Percentiles rank a stretch among this genome's conserved stretches.
phyloP scores from a whole-genome alignment of 2,797 vertebrate genomes.

The Pogonophryne albipinna region DNA sequence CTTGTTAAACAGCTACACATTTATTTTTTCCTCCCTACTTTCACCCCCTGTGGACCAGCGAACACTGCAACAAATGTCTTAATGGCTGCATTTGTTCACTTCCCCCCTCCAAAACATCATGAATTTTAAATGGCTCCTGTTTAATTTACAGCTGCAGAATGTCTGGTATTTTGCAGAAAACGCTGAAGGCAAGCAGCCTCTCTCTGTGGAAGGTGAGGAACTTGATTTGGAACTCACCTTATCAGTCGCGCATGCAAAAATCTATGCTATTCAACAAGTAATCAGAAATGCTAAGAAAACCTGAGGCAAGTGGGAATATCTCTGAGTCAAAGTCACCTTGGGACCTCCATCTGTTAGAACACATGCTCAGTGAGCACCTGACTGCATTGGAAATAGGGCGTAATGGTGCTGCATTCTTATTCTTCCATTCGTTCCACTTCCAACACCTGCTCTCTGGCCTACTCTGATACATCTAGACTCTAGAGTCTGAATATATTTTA shows the following conservation, averaged over 20 bases:
- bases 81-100: constrained; percentile 67
- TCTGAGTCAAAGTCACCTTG: constrained; percentile 74
- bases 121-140: constrained; percentile 72
- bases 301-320: constrained; percentile 58
- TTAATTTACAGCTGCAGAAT: constrained; percentile 67
- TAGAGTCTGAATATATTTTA: constrained; percentile 2
- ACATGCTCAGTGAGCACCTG: constrained; percentile 64
- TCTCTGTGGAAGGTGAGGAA: constrained; percentile 43
- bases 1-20: constrained; percentile 28
- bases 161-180: constrained; percentile 57
- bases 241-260: constrained; percentile 41
- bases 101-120: constrained; percentile 46
- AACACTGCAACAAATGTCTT: constrained; percentile 66
- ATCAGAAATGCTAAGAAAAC: constrained; percentile 74
- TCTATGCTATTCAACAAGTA: constrained; percentile 66
- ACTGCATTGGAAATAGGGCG: constrained; percentile 37
- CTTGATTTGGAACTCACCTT: constrained; percentile 55
- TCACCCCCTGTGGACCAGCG: constrained; percentile 47
- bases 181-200: constrained; percentile 31
- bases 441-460: constrained; percentile 12
- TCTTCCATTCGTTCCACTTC: constrained; percentile 18
- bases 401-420: constrained; percentile 20
- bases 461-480: background rate
- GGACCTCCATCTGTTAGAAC: constrained; percentile 77
- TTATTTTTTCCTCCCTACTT: background rate